Percentiles rank a stretch among this genome's conserved stretches.
These are phyloP conservation scores for Leptopilina myrica DNA, from an alignment of 2,888 invertebrate species.

Conservation along the genomic window DNA sequence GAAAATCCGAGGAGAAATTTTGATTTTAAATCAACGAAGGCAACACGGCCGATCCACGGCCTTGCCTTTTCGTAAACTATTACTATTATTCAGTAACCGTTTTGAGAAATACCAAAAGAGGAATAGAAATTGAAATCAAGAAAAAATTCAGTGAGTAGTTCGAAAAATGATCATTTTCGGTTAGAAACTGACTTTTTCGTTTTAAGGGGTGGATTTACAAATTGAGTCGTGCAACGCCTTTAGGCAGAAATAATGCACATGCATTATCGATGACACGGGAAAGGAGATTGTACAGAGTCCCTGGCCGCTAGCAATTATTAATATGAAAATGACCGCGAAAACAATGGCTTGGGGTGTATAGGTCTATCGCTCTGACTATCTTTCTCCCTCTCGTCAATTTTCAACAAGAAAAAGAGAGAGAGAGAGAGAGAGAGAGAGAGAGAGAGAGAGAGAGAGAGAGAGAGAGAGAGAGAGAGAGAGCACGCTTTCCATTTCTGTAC, in stretches of 20 bases:
- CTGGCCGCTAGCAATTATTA: slow-evolving; percentile 56
- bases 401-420: not conserved
- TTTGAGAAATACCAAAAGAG: too few relatives aligned
- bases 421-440: too few relatives aligned
- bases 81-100: too few relatives aligned
- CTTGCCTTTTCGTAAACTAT: too few relatives aligned
- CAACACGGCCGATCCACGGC: too few relatives aligned
- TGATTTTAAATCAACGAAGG: too few relatives aligned
- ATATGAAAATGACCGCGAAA: slow-evolving; percentile 61
- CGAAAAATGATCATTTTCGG: too few relatives aligned
- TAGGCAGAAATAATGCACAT: slow-evolving; percentile 51
- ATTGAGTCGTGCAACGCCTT: slow-evolving; percentile 46
- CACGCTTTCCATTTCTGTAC: slow-evolving; percentile 10
- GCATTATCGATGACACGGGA: slow-evolving; percentile 61
- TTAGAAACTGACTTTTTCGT: not conserved
- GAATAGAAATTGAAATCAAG: too few relatives aligned
- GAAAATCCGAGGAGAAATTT: too few relatives aligned
- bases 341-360: slow-evolving; percentile 49
- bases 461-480: too few relatives aligned
- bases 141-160: too few relatives aligned
- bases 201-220: not conserved
- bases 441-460: too few relatives aligned
- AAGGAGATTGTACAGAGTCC: slow-evolving; percentile 56
- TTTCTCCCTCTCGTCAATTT: slow-evolving; percentile 37
- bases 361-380: slow-evolving; percentile 13